A percentile compares a stretch with the other conserved stretches of the same genome.
Evolutionary conservation across 2,797 vertebrate genomes (phyloP).

Genomic region (Arremon brunneinucha): DNA sequence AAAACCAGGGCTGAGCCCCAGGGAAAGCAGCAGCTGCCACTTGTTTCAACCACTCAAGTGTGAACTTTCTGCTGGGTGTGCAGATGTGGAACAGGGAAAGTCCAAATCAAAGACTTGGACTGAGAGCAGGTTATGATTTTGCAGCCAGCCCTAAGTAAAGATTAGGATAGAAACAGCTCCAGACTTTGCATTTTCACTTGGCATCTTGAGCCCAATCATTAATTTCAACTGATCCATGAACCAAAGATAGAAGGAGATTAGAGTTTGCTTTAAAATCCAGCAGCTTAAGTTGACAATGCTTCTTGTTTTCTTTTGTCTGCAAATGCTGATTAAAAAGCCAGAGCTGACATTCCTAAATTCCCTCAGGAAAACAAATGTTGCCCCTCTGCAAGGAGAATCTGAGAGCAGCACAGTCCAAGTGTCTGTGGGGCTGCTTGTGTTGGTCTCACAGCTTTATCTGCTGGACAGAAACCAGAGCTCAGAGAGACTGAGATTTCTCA

Average conservation of each 20-base stretch:
- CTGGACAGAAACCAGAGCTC: conserved; percentile 22
- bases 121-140: background rate
- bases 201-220: background rate
- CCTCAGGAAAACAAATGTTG: conserved; percentile 2
- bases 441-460: conserved; percentile 12
- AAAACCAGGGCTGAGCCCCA: background rate
- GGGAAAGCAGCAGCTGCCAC: background rate
- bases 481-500: background rate
- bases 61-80: background rate
- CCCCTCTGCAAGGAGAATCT: background rate
- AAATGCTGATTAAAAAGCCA: conserved; percentile 48
- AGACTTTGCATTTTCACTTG: conserved; percentile 1
- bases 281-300: background rate
- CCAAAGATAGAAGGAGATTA: conserved; percentile 9
- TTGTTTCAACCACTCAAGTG: background rate
- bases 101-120: background rate
- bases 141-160: background rate
- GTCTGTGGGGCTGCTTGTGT: background rate
- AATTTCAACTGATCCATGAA: background rate
- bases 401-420: background rate
- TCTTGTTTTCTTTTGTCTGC: conserved; percentile 46
- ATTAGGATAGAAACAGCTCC: background rate
- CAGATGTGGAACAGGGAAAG: background rate
- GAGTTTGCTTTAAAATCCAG: conserved; percentile 25
- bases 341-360: conserved; percentile 24